Base-by-base conservation (phyloP, 2,888 invertebrate species). In the Pomacea canaliculata region DNA sequence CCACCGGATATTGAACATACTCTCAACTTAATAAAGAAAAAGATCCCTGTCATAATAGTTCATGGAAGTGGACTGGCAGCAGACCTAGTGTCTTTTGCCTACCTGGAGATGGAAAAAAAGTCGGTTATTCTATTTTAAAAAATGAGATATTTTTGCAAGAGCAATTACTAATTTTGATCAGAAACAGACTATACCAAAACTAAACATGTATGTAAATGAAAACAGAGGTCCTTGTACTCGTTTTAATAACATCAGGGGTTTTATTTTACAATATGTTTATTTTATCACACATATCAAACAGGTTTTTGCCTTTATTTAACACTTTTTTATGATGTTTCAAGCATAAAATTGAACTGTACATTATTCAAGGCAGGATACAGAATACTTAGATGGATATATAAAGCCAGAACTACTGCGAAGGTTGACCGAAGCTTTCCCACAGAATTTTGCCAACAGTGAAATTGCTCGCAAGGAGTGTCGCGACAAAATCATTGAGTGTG, bases 21-120 rank as follows among this genome's bases (percentile, higher is more conserved):
- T 10, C 76, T 91, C 51, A 86, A 85, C 72, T 87, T 90, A 76
- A 82, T 91, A 27, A 89, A 86, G 70, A 86, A 88, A 70, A 88
- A 88, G 76, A 88, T 90, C 77, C 90, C 91, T 13, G 87, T 91
- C 9, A 85, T 91, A 2, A 88, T 91, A 3, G 79, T 91, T 59
- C 88, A 89, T 76, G 91, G 91, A 3, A 88, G 86, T 73, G 91
- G 91, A 8, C 88, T 89, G 12, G 85, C 89, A 1, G 90, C 91
- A 37, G 90, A 91, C 80, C 82, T 91, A 7, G 77, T 91, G 46
- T 87, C 89, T 19, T 91, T 87, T 78, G 89, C 89, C n/a, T 88
- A 87, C 76, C 86, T 86, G 62, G 90, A 91, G 81, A 82, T 89
- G 27, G 84, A 85, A 59, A 88, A 90, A 82, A 87, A 83, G 88